Conservation (phyloP, 37 sponge, comb jelly and placozoan genomes). For the Hexactinellida sp. region DNA sequence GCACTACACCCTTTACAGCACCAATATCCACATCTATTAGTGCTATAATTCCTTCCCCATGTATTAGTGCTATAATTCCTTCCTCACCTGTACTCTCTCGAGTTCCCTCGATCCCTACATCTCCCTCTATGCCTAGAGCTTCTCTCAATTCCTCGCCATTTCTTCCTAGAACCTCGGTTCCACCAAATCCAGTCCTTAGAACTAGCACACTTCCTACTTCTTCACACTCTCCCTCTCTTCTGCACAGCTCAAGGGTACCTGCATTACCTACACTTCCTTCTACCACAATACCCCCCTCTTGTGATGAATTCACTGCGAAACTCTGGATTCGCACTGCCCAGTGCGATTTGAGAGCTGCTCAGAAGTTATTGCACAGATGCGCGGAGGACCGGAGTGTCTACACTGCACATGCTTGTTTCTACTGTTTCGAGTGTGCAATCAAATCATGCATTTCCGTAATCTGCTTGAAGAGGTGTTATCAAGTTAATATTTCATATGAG, state of each 20-base stretch:
- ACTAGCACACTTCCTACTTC: background rate
- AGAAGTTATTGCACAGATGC: background rate
- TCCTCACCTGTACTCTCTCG: too few relatives aligned
- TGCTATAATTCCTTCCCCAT: background rate
- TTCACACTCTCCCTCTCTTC: background rate
- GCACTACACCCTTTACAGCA: background rate
- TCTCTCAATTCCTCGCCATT: too few relatives aligned
- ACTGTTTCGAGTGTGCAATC: background rate
- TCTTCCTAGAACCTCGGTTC: too few relatives aligned
- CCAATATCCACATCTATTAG: background rate
- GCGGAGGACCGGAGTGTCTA: background rate
- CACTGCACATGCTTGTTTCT: background rate
- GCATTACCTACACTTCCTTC: too few relatives aligned
- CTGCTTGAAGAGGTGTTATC: background rate
- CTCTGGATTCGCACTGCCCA: background rate
- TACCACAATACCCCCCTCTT: too few relatives aligned
- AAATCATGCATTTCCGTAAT: background rate
- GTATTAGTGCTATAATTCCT: background rate
- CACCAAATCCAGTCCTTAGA: too few relatives aligned
- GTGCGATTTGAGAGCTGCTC: background rate
- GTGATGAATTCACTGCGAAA: background rate
- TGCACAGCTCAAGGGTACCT: background rate
- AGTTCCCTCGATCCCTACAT: too few relatives aligned
- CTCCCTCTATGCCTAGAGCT: too few relatives aligned
- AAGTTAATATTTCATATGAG: background rate